These are phyloP conservation scores for Marmota monax DNA, from an alignment of 2,113 vertebrate species.

Conservation along the genomic window DNA sequence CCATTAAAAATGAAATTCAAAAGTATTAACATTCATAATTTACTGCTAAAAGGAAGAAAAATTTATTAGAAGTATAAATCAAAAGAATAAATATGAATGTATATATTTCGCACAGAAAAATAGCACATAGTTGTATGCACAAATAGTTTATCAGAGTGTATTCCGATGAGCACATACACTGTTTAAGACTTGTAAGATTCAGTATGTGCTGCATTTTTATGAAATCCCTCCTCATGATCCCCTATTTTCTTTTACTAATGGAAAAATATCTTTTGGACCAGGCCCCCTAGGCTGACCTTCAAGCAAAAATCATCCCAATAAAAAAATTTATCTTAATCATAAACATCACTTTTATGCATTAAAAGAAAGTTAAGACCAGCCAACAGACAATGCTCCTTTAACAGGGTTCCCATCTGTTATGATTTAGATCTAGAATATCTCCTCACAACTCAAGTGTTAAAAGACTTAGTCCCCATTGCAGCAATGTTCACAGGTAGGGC, in stretches of 20 bases:
- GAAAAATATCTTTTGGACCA: background rate
- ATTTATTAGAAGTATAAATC: background rate
- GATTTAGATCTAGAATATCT: too few species aligned
- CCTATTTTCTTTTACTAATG: background rate
- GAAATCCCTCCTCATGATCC: background rate
- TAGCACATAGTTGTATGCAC: background rate
- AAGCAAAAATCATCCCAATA: background rate
- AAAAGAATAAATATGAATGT: slow-evolving; percentile 22
- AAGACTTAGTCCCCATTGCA: too few species aligned
- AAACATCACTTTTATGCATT: background rate
- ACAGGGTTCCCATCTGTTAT: background rate
- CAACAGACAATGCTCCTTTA: background rate
- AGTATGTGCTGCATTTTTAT: background rate
- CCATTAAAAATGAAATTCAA: background rate
- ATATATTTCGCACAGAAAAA: background rate
- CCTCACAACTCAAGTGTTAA: too few species aligned
- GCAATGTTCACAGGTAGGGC: too few species aligned
- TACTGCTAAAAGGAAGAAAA: slow-evolving; percentile 13
- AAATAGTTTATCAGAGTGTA: background rate
- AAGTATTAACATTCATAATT: slow-evolving; percentile 27
- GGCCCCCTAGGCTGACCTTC: slow-evolving; percentile 1
- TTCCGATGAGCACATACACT: background rate
- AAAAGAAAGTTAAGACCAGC: background rate
- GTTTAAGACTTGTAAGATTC: background rate
- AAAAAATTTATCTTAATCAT: slow-evolving; percentile 35